A percentile compares a stretch with the other conserved stretches of the same genome.
phyloP scores from a whole-genome alignment of 2,797 vertebrate genomes.

The Alcedo atthis region DNA sequence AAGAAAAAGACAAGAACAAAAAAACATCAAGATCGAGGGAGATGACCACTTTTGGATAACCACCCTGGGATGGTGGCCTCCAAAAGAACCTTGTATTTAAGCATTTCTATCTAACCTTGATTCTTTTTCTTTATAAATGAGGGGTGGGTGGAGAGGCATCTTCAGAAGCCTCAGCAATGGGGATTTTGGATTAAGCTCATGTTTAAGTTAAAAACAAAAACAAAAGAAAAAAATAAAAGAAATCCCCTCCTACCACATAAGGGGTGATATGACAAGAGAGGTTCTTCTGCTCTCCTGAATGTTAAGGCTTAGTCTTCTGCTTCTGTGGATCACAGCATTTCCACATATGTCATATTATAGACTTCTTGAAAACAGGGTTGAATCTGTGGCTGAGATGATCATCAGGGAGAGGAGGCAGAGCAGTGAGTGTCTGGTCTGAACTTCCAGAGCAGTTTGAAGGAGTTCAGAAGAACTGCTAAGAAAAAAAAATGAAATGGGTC shows the following conservation, averaged over 20 bases:
- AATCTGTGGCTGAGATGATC: background rate
- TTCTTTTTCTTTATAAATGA: background rate
- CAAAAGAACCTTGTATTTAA: background rate
- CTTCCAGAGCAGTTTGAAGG: background rate
- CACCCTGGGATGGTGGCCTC: background rate
- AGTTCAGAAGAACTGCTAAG: background rate
- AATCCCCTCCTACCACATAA: background rate
- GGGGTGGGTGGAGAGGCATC: background rate
- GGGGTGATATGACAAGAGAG: background rate
- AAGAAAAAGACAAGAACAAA: slow-evolving; percentile 79
- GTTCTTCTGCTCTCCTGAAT: background rate
- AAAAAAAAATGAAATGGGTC: background rate
- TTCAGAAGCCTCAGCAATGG: slow-evolving; percentile 23
- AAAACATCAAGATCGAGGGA: slow-evolving; percentile 72
- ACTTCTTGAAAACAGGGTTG: background rate
- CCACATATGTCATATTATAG: background rate
- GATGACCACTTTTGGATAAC: slow-evolving; percentile 58
- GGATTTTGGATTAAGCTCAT: background rate
- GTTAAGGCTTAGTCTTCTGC: slow-evolving; percentile 21
- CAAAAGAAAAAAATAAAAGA: background rate
- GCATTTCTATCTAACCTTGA: background rate
- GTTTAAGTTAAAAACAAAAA: slow-evolving; percentile 3
- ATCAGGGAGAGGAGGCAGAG: background rate
- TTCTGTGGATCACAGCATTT: slow-evolving; percentile 52
- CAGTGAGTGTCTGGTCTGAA: background rate